Conservation (phyloP, 92 coral and sea anemone genomes). For the Siderastrea radians region DNA sequence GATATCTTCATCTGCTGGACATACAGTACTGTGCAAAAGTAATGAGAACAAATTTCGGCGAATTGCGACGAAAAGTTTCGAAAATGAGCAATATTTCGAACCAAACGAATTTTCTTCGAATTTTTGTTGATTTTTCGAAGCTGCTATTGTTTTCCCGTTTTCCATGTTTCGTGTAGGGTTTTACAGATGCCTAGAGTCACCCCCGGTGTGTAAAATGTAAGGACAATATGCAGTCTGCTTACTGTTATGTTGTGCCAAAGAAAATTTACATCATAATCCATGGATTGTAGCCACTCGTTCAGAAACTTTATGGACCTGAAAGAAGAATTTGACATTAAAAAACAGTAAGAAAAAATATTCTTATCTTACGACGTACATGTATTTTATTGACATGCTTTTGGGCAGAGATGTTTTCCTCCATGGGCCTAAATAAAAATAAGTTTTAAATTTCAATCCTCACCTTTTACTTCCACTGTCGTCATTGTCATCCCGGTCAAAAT, state of each 20-base stretch:
- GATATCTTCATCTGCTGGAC: too few relatives aligned
- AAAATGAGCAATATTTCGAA: too few relatives aligned
- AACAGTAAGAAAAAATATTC: background rate
- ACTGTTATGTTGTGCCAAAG: conserved; percentile 93
- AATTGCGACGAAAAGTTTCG: too few relatives aligned
- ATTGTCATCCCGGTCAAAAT: conserved; percentile 91
- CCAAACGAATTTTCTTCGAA: too few relatives aligned
- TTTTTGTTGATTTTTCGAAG: too few relatives aligned
- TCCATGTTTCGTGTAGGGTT: too few relatives aligned
- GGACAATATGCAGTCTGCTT: background rate
- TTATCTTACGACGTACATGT: too few relatives aligned
- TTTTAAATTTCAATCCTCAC: conserved; percentile 29
- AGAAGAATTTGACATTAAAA: background rate
- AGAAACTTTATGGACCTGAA: conserved; percentile 86
- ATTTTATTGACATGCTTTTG: too few relatives aligned
- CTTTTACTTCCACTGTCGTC: conserved; percentile 92
- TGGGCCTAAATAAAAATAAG: background rate
- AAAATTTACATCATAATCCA: conserved; percentile 85
- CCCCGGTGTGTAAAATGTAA: too few relatives aligned
- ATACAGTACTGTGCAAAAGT: background rate
- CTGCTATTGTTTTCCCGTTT: too few relatives aligned
- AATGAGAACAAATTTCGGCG: background rate
- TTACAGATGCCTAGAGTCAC: too few relatives aligned
- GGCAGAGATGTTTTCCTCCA: background rate
- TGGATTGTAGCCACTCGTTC: conserved; percentile 88